Percentiles rank a stretch among this genome's conserved stretches.
phyloP scores from a whole-genome alignment of 2,888 invertebrate genomes.

The Trichogramma dendrolimi region DNA sequence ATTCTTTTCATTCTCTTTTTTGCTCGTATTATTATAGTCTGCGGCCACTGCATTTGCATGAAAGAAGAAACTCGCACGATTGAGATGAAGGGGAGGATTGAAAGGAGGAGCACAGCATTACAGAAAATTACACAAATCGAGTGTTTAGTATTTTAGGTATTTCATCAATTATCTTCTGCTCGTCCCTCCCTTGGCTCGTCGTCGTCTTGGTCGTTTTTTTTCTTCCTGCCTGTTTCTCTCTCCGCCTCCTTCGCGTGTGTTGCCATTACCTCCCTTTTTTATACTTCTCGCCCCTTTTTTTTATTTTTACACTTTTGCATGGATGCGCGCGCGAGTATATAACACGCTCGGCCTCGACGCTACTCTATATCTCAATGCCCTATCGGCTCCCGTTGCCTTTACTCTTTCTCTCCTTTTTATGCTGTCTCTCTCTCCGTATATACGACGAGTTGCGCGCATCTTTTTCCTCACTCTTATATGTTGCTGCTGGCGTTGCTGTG shows the following conservation, averaged over 20 bases:
- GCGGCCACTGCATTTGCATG: constrained; percentile 16
- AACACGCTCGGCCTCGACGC: constrained; percentile 7
- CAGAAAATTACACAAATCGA: constrained; percentile 25
- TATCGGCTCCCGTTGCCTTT: constrained; percentile 18
- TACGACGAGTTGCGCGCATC: neutral
- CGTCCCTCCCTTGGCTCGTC: neutral
- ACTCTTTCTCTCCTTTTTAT: neutral
- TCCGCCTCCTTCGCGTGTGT: neutral
- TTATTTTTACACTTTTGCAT: constrained; percentile 12
- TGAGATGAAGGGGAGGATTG: neutral
- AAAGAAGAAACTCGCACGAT: neutral
- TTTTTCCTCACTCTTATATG: neutral
- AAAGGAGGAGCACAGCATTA: constrained; percentile 17
- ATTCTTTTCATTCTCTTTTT: constrained; percentile 20
- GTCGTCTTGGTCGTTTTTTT: constrained; percentile 1
- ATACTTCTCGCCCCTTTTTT: neutral
- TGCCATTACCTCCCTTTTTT: neutral
- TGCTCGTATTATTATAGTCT: neutral
- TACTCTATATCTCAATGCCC: constrained; percentile 13
- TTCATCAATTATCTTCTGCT: constrained; percentile 15
- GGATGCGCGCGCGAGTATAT: neutral
- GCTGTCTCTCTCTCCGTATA: neutral
- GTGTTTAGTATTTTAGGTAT: constrained; percentile 23
- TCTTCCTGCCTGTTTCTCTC: neutral
- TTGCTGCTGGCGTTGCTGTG: constrained; percentile 2